Evolutionary conservation across 2,113 vertebrate species (phyloP).

Genomic region (Furnarius figulus): DNA sequence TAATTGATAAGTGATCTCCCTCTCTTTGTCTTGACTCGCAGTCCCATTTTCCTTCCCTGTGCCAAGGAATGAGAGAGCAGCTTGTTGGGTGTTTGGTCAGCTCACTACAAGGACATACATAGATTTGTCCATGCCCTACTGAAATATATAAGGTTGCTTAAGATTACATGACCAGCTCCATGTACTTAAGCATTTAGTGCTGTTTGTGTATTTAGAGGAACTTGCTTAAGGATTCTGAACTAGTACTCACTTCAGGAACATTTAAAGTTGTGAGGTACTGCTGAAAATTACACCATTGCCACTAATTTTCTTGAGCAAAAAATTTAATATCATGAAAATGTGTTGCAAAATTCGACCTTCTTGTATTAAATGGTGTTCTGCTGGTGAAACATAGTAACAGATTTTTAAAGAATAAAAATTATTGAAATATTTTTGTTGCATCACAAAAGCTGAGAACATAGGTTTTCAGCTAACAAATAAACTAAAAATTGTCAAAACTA

Average conservation of each 20-base stretch:
- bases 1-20: no score
- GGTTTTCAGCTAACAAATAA: not conserved
- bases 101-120: no score
- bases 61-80: not conserved
- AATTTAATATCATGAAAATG: not conserved
- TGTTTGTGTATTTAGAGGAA: fast-evolving
- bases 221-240: not conserved
- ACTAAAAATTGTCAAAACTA: not conserved
- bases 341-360: not conserved
- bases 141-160: not conserved
- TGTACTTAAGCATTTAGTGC: not conserved
- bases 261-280: not conserved
- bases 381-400: not conserved
- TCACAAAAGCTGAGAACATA: not conserved
- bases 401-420: not conserved
- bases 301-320: not conserved
- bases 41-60: not conserved
- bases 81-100: fast-evolving
- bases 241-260: not conserved
- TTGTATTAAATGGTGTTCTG: not conserved
- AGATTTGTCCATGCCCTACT: not conserved
- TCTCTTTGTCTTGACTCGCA: not conserved
- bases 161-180: not conserved
- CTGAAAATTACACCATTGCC: not conserved
- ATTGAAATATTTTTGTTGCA: not conserved